Conservation (phyloP, 1,140 invertebrate genomes). For the Phortica variegata region DNA sequence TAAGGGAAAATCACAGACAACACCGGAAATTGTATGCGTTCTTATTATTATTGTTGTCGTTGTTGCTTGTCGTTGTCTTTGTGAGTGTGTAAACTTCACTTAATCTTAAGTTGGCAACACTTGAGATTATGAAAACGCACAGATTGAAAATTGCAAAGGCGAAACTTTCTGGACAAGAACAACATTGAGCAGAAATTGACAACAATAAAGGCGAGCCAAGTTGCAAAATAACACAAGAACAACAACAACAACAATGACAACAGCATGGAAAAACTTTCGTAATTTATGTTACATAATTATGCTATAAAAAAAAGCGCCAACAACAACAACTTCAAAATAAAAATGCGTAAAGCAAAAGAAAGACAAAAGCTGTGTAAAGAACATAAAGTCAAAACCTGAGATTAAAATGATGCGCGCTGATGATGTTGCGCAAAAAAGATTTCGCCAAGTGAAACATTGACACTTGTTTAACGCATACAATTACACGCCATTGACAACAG, state of each 20-base stretch:
- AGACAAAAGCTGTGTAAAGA: too few relatives aligned
- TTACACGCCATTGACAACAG: too few relatives aligned
- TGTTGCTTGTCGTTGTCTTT: constrained; percentile 34
- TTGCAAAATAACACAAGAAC: constrained; percentile 12
- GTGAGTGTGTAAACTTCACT: constrained; percentile 35
- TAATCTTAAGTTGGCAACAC: constrained; percentile 28
- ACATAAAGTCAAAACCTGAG: constrained; percentile 24
- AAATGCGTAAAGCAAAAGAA: too few relatives aligned
- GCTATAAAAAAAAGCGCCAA: constrained; percentile 31
- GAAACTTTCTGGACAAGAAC: constrained; percentile 16
- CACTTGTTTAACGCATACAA: constrained; percentile 23
- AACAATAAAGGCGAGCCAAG: constrained; percentile 7
- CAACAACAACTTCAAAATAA: constrained; percentile 26
- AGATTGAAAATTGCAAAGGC: constrained; percentile 45
- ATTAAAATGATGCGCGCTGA: too few relatives aligned
- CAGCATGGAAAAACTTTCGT: constrained; percentile 49
- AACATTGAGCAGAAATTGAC: constrained; percentile 27
- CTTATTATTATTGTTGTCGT: constrained; percentile 12
- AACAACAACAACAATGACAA: constrained; percentile 27
- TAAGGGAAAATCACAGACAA: constrained; percentile 29
- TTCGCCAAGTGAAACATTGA: constrained; percentile 42
- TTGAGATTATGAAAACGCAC: constrained; percentile 26
- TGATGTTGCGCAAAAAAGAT: constrained; percentile 19
- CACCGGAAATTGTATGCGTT: constrained; percentile 5
- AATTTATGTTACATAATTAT: constrained; percentile 56